Base-by-base conservation (phyloP, 2,888 invertebrate genomes). In the Epinotia bilunana region DNA sequence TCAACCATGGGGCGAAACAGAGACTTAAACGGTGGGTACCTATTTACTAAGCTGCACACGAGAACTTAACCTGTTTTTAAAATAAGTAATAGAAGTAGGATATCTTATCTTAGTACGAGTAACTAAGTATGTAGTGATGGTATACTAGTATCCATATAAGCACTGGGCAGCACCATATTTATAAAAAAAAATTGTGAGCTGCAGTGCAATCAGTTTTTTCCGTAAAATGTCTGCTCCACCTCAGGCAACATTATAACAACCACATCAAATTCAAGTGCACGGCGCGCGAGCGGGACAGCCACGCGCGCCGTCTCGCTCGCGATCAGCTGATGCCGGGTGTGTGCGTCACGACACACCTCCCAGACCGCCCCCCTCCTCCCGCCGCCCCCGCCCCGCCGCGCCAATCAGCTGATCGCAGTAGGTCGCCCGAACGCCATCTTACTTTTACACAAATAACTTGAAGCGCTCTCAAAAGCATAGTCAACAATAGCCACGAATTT, bases 321-420 rank as follows among this genome's bases (percentile, higher is more conserved):
- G 70, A 74, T 74, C 74, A 74, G 74, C 74, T 74, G 74, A 64
- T 74, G 69, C 64, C 57, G 39, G 39, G 55, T 61, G 70, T 57
- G 64, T 60, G 76, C 69, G 74, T 71, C 74, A 74, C 74, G 74
- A 74, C 74, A 74, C 74, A 74, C 74, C 75, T 80, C 77, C 33
- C 76, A 65, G 57, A 57, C 76, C 69, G 53, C 58, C 78, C 72
- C 73, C 76, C 74, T 77, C 79, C 80, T 79, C 81, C 79, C 84
- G 74, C 79, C 55, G 80, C 79, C 81, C 79, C 82, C 83, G 83
- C 89, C 90, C 49, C 79, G 79, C 81, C 79, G 81, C 83, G 84
- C 90, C 91, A 89, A 90, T 91, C 92, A 92, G 93, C 93, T 92
- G 93, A 91, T 91, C 90, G 87, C 87, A 87, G 85, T 87, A 87